Percentiles rank a stretch among this genome's conserved stretches.
Conservation (phyloP, 2,888 invertebrate genomes). For the Lithophane semibrunnea region DNA sequence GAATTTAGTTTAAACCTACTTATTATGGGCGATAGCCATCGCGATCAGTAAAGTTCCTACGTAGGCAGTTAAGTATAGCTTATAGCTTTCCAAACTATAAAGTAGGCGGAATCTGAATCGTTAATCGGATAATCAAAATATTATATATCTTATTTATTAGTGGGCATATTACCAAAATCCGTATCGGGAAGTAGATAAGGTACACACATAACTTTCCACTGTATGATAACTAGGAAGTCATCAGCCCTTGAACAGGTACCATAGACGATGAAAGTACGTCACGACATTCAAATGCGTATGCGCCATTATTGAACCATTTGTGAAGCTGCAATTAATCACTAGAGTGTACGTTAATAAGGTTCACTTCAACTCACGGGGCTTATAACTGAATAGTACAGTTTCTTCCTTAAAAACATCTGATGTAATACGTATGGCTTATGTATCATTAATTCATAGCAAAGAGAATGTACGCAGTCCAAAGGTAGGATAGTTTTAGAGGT, state of each 20-base stretch:
- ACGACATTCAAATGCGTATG: conserved; percentile 42
- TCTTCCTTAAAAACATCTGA: conserved; percentile 50
- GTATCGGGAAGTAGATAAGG: not conserved
- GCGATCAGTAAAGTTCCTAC: not conserved
- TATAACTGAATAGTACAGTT: conserved; percentile 35
- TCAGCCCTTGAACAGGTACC: conserved; percentile 37
- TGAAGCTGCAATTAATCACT: conserved; percentile 45
- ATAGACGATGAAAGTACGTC: conserved; percentile 19
- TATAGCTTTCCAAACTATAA: conserved; percentile 19
- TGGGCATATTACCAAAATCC: conserved; percentile 3
- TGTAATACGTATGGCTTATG: conserved; percentile 48
- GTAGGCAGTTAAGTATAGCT: conserved; percentile 9
- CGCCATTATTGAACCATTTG: conserved; percentile 17
- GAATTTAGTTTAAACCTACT: not conserved
- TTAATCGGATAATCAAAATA: conserved; percentile 21
- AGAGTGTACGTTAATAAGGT: conserved; percentile 44
- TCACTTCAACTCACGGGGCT: conserved; percentile 27
- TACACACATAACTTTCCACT: conserved; percentile 27
- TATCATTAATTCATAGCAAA: conserved; percentile 49
- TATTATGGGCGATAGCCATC: conserved; percentile 16
- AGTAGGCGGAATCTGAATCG: conserved; percentile 25
- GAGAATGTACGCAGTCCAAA: conserved; percentile 43
- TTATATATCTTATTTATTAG: conserved; percentile 19
- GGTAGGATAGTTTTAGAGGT: conserved; percentile 31
- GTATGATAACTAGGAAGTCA: conserved; percentile 50